A percentile compares a stretch with the other conserved stretches of the same genome.
Conservation (phyloP, 2,797 vertebrate genomes). For the Phoxinus dragarum region DNA sequence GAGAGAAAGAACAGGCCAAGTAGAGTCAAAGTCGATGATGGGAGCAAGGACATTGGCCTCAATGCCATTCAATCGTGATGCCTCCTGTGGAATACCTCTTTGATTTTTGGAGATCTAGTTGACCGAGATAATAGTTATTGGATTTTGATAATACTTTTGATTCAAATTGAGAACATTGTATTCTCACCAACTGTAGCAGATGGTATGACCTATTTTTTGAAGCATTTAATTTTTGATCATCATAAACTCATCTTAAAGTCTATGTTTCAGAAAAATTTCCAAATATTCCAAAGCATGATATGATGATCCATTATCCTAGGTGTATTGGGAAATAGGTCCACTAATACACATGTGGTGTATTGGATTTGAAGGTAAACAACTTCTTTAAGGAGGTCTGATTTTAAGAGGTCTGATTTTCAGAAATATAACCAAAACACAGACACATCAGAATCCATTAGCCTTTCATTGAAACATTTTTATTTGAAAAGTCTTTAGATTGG, state of each 20-base stretch:
- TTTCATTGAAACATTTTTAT: not conserved
- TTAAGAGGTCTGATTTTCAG: not conserved
- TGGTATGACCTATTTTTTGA: not conserved
- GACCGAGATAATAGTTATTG: not conserved
- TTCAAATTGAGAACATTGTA: not conserved
- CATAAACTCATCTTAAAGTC: not conserved
- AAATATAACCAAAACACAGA: not conserved
- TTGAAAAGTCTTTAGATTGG: constrained; percentile 44
- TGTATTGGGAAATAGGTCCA: too few relatives aligned
- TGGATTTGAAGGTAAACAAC: too few relatives aligned
- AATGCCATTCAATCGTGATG: not conserved
- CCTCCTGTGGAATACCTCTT: not conserved
- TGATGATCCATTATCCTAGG: not conserved
- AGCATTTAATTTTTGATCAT: constrained; percentile 3
- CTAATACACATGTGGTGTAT: too few relatives aligned
- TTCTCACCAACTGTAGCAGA: not conserved
- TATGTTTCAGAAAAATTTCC: not conserved
- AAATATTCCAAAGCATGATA: not conserved
- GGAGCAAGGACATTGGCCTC: not conserved
- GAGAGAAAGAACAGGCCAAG: not conserved
- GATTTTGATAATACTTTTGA: not conserved
- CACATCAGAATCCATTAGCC: not conserved
- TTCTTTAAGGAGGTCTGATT: not conserved
- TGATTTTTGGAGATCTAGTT: not conserved
- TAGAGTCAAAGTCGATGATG: not conserved